Conservation (phyloP, 2,888 invertebrate species). For the Scaptomyza parva region DNA sequence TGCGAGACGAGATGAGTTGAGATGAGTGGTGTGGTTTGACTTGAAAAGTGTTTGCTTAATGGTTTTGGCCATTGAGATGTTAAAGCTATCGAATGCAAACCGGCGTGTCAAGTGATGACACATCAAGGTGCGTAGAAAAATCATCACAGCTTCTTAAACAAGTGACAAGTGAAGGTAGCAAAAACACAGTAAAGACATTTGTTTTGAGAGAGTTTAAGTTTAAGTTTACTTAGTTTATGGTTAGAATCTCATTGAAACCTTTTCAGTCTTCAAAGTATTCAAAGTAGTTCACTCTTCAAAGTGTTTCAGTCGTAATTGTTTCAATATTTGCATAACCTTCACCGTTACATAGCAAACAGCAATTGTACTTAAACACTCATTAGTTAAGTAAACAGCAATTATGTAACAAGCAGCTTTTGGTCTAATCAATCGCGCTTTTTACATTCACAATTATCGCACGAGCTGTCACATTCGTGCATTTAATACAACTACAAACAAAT, state of each 20-base stretch:
- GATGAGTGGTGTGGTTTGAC: slow-evolving; percentile 22
- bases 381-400: not conserved
- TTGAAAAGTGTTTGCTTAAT: slow-evolving; percentile 34
- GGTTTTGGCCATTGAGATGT: slow-evolving; percentile 57
- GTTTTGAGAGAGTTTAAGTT: not conserved
- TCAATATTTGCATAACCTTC: not conserved
- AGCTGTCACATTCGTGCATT: slow-evolving; percentile 49
- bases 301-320: not conserved
- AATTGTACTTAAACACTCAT: not conserved
- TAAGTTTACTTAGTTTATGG: not conserved
- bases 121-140: slow-evolving; percentile 61
- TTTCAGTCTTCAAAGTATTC: not conserved
- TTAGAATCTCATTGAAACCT: not conserved
- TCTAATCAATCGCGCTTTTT: not conserved
- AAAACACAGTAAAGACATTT: slow-evolving; percentile 1
- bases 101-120: slow-evolving; percentile 68
- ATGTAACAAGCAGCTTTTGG: slow-evolving; percentile 35
- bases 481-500: slow-evolving; percentile 27
- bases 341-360: slow-evolving; percentile 13
- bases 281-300: not conserved
- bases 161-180: slow-evolving; percentile 11
- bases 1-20: not conserved
- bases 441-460: slow-evolving; percentile 54
- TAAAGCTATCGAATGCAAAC: slow-evolving; percentile 49
- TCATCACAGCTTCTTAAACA: slow-evolving; percentile 15